Percentiles rank a stretch among this genome's conserved stretches.
phyloP scores from a whole-genome alignment of 2,888 invertebrate species.

The Xanthorhoe designata region DNA sequence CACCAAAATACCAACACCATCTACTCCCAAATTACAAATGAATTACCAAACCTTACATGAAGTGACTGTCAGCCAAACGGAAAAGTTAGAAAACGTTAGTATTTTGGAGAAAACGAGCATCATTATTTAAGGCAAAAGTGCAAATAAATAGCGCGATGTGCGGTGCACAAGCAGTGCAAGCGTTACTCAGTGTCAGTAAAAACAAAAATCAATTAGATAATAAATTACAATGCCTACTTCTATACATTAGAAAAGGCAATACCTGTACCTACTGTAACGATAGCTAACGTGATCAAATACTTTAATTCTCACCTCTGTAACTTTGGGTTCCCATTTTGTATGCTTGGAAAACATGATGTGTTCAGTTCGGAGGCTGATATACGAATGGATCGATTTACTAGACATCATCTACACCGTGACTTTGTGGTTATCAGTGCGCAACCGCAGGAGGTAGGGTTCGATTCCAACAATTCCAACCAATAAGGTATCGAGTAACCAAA shows the following conservation, averaged over 20 bases:
- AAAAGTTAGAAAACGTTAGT: conserved; percentile 77
- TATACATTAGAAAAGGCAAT: conserved; percentile 30
- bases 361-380: conserved; percentile 63
- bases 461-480: conserved; percentile 52
- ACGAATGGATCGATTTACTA: conserved; percentile 75
- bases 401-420: conserved; percentile 22
- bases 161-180: conserved; percentile 75
- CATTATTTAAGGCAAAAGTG: conserved; percentile 55
- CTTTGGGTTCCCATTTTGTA: conserved; percentile 70
- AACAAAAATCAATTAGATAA: conserved; percentile 38
- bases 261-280: conserved; percentile 38
- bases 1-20: conserved; percentile 86
- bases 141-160: conserved; percentile 60
- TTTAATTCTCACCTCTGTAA: conserved; percentile 74
- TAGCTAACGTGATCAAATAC: conserved; percentile 31
- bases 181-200: conserved; percentile 55
- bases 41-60: conserved; percentile 65
- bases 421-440: conserved; percentile 53
- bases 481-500: conserved; percentile 46
- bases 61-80: conserved; percentile 56
- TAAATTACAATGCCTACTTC: conserved; percentile 15
- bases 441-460: conserved; percentile 51
- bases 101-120: conserved; percentile 76
- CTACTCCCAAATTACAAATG: conserved; percentile 57
- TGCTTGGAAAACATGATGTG: conserved; percentile 82